These are phyloP conservation scores for Paelopatides confundens DNA, from an alignment of 53 echinoderm and acorn worm genomes.

Conservation along the genomic window DNA sequence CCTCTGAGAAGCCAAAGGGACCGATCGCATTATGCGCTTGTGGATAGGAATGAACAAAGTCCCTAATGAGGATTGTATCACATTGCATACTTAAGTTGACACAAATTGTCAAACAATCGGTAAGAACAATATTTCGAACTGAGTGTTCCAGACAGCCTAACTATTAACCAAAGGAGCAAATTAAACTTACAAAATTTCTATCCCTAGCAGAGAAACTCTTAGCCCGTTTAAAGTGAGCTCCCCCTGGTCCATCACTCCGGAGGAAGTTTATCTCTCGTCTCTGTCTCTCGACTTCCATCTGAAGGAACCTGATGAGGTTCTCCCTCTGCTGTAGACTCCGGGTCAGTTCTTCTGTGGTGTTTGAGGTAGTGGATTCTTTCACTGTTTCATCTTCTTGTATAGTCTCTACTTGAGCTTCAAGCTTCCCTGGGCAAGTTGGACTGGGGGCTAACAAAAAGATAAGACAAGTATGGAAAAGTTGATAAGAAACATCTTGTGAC, in stretches of 20 bases:
- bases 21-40: too few relatives aligned
- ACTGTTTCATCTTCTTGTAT: constrained; percentile 12
- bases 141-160: too few relatives aligned
- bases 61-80: too few relatives aligned
- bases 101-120: too few relatives aligned
- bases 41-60: too few relatives aligned
- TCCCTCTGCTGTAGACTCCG: constrained; percentile 92
- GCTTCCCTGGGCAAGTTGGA: constrained; percentile 51
- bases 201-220: constrained; percentile 98
- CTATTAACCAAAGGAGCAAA: too few relatives aligned
- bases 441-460: neutral
- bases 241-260: constrained; percentile 63
- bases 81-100: too few relatives aligned
- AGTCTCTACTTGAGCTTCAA: constrained; percentile 67
- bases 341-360: constrained; percentile 65
- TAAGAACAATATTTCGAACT: too few relatives aligned
- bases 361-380: neutral
- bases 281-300: constrained; percentile 86
- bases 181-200: constrained; percentile 83
- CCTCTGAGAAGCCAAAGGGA: too few relatives aligned
- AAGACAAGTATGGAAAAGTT: neutral
- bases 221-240: constrained; percentile 78
- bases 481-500: too few relatives aligned
- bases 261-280: constrained; percentile 89
- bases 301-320: constrained; percentile 82